Evolutionary conservation across 2,888 invertebrate species (phyloP), one percentile per base, ranked within the genome.

Genomic region (Diogma glabrata): DNA sequence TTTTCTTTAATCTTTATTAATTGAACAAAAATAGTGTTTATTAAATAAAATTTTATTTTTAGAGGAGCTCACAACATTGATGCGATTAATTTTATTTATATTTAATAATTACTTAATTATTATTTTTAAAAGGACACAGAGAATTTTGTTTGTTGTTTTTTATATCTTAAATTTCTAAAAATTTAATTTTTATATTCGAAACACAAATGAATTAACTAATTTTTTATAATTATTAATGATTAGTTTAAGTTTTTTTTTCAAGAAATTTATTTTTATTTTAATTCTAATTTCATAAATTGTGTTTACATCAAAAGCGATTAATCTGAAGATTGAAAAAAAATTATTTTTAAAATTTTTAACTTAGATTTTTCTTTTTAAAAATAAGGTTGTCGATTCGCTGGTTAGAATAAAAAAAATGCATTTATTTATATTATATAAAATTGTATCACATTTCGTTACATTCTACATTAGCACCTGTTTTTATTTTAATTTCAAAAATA

Each of bases 261-360:
- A 43, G 23, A 43, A 20, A 20, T 20, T 43, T 43, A n/a, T 43
- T 43, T 43, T 43, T 43, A 22, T n/a, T 14, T 43, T 22, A 43
- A 43, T 22, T 22, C 23, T 43, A 22, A 43, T 43, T 43, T 43
- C 20, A 43, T 20, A 43, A n/a, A n/a, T n/a, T n/a, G n/a, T n/a
- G n/a, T n/a, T n/a, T n/a, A 43, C 43, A 43, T 43, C 43, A 43
- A 43, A 43, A 43, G 43, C 43, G 43, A n/a, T 40, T 43, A 22
- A 22, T 7, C 43, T 4, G 16, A 22, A 43, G 8, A 23, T 22
- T 22, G 14, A 43, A 22, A 28, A 12, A 28, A 28, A 28, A 12
- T n/a, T 20, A 22, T 14, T 22, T 12, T 28, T 3, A 43, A 22
- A 22, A n/a, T 14, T 43, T 12, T 22, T 40, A 40, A 19, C n/a